Percentiles rank a stretch among this genome's conserved stretches.
Conservation (phyloP, 2,113 vertebrate species). For the Phainopepla nitens region DNA sequence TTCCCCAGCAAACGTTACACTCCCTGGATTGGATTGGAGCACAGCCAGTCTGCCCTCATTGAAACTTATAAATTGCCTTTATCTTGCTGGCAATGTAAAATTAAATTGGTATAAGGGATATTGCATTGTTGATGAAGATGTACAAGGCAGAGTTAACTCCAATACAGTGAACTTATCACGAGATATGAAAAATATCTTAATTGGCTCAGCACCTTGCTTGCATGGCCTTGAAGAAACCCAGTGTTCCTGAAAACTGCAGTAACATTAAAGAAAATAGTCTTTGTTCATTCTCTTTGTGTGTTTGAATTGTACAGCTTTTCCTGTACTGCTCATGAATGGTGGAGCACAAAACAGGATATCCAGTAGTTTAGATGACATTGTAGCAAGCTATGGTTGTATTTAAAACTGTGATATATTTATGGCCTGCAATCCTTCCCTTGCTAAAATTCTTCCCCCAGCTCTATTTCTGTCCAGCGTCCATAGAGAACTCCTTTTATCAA, state of each 20-base stretch:
- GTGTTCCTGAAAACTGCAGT: conserved; percentile 11
- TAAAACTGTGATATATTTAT: conserved; percentile 22
- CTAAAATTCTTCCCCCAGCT: background rate
- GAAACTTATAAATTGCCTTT: conserved; percentile 67
- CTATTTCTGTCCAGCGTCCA: conserved; percentile 8
- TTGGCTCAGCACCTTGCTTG: conserved; percentile 43
- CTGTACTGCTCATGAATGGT: background rate
- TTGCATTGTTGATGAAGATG: conserved; percentile 62
- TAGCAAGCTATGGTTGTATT: background rate
- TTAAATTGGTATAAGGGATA: conserved; percentile 60
- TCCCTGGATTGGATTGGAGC: conserved; percentile 56
- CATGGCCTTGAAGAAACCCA: conserved; percentile 6
- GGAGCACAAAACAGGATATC: background rate
- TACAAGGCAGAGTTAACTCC: conserved; percentile 58
- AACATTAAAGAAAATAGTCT: background rate
- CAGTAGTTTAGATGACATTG: background rate
- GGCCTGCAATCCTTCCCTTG: background rate
- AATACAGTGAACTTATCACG: background rate
- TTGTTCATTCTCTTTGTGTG: background rate
- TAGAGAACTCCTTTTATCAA: conserved; percentile 17
- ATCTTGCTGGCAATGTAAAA: conserved; percentile 61
- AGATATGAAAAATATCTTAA: conserved; percentile 55
- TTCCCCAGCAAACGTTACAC: conserved; percentile 52
- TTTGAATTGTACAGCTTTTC: background rate
- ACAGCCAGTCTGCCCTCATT: conserved; percentile 44